Evolutionary conservation across 2,113 vertebrate genomes (phyloP), one percentile per base, ranked within the genome.

Genomic region (Elephas maximus): DNA sequence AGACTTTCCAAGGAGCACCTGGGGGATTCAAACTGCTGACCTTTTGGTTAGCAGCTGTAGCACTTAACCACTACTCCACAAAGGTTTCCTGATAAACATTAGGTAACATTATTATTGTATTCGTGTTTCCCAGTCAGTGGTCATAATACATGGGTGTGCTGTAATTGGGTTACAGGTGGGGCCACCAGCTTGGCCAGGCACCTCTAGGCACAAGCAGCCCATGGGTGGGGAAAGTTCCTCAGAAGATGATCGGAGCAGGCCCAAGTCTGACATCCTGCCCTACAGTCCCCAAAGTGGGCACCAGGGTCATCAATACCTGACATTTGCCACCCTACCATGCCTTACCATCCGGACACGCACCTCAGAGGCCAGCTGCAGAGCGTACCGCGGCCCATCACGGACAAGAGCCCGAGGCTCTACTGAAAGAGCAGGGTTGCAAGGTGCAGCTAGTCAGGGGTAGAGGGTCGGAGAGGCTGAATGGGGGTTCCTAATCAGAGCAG

Each of bases 341-440:
- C 26, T 37, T 17, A 53, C 37, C 93, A n/a, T 63, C 77, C 28
- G 45, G 65, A 44, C 15, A 11, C 26, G 9, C 24, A 20, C 26
- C 45, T 53, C n/a, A 4, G 60, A 48, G 69, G 69, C 81, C 83
- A 41, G 73, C 67, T n/a, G 41, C 30, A 51, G 9, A 45, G 45
- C 6, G 3, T 4, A 6, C 37, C 0, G n/a, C 53, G 8, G 28
- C 67, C 62, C 24, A 0, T 76, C 83, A 8, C 0, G 0, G 76
- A 33, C 8, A 11, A 67, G n/a, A 30, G 62, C 20, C 73, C 2
- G 12, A 23, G 37, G 73, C 11, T 24, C 88, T 20, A 4, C 51
- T 79, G 17, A 80, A 91, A 73, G 41, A 91, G 26, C 0, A 41
- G 73, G 33, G 24, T 18, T 45, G 37, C 48, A 12, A 51, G 71